Conservation (phyloP, 2,797 vertebrate genomes). For the Pachyuromys duprasi region DNA sequence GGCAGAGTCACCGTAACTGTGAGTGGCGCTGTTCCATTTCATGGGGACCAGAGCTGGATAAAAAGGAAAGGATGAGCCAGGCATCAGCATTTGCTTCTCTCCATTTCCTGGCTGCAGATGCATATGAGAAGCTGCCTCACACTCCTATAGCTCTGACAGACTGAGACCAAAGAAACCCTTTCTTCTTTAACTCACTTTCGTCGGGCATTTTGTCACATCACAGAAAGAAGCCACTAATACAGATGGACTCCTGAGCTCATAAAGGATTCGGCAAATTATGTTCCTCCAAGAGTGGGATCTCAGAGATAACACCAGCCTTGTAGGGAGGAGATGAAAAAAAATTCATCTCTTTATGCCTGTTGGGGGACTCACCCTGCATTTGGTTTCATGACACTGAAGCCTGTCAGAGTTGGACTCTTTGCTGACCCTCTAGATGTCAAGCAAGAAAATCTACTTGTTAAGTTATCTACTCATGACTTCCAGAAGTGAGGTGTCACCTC, state of each 20-base stretch:
- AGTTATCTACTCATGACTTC: not conserved
- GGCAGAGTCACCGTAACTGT: not conserved
- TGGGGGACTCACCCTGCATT: not conserved
- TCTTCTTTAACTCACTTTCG: not conserved
- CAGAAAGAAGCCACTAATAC: not conserved
- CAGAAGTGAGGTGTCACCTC: not conserved
- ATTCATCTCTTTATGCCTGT: not conserved
- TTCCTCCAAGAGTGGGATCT: not conserved
- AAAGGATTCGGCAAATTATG: not conserved
- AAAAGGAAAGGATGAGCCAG: not conserved
- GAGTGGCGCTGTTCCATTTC: not conserved
- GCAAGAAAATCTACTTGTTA: not conserved
- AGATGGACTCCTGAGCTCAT: rapidly evolving
- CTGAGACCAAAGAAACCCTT: not conserved
- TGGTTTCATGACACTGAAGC: rapidly evolving
- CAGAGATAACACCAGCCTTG: not conserved
- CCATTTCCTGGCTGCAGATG: not conserved
- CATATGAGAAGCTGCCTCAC: not conserved
- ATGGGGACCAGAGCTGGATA: not conserved
- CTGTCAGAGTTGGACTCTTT: not conserved
- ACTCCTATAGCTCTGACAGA: not conserved
- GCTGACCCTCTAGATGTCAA: not conserved
- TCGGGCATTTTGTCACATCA: not conserved
- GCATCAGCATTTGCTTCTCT: not conserved
- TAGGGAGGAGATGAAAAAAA: not conserved